These are phyloP conservation scores for Catalaphyllia jardinei DNA, from an alignment of 64 coral and sea anemone genomes.

Conservation along the genomic window DNA sequence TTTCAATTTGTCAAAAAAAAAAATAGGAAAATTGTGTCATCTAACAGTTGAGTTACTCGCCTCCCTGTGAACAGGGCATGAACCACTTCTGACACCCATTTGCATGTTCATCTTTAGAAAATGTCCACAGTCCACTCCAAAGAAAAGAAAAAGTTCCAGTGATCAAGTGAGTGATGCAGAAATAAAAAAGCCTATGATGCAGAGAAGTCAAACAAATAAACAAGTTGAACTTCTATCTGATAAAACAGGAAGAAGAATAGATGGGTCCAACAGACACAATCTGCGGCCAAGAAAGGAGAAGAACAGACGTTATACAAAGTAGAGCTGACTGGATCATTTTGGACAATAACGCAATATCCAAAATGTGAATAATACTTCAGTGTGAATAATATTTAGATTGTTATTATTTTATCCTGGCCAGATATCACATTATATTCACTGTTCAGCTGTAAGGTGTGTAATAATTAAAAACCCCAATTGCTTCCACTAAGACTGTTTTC, in stretches of 20 bases:
- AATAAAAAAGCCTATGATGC: conserved; percentile 12
- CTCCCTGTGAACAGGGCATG: too few species aligned
- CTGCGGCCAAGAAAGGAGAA: background rate
- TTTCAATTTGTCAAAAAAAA: too few species aligned
- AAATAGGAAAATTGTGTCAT: too few species aligned
- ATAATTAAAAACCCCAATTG: too few species aligned
- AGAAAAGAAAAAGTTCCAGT: background rate
- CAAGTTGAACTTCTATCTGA: background rate
- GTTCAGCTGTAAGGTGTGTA: too few species aligned
- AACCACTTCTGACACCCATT: background rate
- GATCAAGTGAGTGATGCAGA: background rate
- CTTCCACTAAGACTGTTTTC: too few species aligned
- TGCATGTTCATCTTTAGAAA: background rate
- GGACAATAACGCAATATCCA: background rate
- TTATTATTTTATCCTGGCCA: too few species aligned
- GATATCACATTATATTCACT: too few species aligned
- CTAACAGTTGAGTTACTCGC: too few species aligned
- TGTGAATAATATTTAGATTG: too few species aligned
- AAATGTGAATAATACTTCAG: too few species aligned
- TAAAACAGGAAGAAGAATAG: background rate
- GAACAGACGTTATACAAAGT: background rate
- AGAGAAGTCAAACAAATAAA: conserved; percentile 3
- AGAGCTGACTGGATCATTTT: background rate
- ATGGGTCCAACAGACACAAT: background rate
- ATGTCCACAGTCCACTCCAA: background rate